These are phyloP conservation scores for Bambusicola thoracicus DNA, from an alignment of 2,113 vertebrate genomes.

Conservation along the genomic window DNA sequence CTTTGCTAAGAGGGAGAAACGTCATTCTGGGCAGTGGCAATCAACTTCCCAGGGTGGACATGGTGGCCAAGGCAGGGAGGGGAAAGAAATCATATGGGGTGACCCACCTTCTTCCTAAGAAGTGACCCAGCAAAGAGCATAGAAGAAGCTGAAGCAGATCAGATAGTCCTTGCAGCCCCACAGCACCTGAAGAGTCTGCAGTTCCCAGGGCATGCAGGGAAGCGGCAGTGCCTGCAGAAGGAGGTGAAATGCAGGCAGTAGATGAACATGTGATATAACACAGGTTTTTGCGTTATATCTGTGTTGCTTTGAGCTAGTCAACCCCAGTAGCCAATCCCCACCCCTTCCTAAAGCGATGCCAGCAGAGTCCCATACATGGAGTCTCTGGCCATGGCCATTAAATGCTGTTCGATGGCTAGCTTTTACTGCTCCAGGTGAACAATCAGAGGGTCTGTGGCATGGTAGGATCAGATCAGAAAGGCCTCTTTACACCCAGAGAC, in stretches of 20 bases:
- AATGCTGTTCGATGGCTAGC: background rate
- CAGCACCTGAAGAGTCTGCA: background rate
- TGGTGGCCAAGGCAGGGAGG: background rate
- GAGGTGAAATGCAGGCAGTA: background rate
- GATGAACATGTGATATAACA: background rate
- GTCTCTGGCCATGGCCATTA: background rate
- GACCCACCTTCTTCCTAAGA: too few relatives aligned
- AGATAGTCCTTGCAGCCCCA: background rate
- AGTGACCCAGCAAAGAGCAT: background rate
- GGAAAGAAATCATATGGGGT: background rate
- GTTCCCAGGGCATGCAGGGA: background rate
- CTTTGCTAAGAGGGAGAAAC: background rate
- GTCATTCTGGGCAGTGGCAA: background rate
- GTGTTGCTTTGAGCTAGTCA: background rate
- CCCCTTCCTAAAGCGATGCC: background rate
- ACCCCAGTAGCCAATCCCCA: background rate
- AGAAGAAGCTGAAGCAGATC: background rate
- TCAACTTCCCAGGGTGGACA: accelerated
- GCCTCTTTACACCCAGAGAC: accelerated
- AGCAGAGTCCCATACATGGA: background rate
- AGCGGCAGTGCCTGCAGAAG: background rate
- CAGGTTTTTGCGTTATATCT: background rate
- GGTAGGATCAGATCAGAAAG: background rate
- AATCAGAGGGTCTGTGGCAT: background rate
- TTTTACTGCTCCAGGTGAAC: background rate